Conservation (phyloP, 1,140 invertebrate genomes). For the Penaeus chinensis region DNA sequence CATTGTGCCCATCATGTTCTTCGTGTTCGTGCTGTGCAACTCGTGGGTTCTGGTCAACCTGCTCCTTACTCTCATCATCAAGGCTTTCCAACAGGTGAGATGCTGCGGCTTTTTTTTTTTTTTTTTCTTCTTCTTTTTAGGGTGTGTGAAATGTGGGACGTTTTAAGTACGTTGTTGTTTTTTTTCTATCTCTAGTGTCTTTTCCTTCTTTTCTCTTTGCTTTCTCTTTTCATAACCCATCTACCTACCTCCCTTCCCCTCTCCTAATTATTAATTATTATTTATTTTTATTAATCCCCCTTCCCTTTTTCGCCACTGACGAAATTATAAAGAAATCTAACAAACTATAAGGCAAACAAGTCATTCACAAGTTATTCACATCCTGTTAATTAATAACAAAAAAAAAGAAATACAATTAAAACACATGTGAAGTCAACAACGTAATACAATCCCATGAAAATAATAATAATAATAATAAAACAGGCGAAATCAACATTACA, state of each 20-base stretch:
- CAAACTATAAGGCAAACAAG: too few species aligned
- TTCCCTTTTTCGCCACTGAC: not conserved
- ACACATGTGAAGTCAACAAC: too few species aligned
- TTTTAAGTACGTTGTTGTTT: not conserved
- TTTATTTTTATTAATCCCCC: not conserved
- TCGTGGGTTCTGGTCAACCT: slow-evolving; percentile 73
- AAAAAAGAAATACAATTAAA: too few species aligned
- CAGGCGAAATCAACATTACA: not conserved
- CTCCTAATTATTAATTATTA: too few species aligned
- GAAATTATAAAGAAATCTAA: not conserved
- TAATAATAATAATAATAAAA: not conserved
- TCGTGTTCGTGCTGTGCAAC: slow-evolving; percentile 71
- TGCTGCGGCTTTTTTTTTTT: not conserved
- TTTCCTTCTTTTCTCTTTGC: not conserved
- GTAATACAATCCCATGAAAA: too few species aligned
- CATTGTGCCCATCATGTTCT: slow-evolving; percentile 70
- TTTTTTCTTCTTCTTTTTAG: not conserved
- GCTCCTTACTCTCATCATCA: slow-evolving; percentile 73
- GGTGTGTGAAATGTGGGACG: too few species aligned
- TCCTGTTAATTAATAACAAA: too few species aligned
- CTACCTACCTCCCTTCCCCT: too few species aligned
- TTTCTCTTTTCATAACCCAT: too few species aligned
- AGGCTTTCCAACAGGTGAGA: slow-evolving; percentile 68
- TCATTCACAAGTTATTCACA: too few species aligned
- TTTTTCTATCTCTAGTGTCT: not conserved